Conservation (phyloP, 2,113 vertebrate species). For the Puffinus mauretanicus region DNA sequence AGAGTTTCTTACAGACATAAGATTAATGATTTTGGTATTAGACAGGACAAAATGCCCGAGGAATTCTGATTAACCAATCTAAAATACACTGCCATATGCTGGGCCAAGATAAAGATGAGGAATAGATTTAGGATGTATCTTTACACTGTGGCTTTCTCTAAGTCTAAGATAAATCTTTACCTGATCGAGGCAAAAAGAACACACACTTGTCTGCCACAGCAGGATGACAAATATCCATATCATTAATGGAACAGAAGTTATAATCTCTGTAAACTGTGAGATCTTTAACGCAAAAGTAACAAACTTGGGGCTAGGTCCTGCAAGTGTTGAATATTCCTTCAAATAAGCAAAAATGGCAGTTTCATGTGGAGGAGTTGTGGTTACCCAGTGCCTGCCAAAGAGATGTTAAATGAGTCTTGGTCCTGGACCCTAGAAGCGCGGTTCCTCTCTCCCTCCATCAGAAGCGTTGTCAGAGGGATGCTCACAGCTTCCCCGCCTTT, state of each 20-base stretch:
- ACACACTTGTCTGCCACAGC: neutral
- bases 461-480: neutral
- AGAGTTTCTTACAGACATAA: neutral
- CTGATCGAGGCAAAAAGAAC: neutral
- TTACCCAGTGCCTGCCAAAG: neutral
- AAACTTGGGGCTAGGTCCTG: neutral
- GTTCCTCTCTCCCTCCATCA: neutral
- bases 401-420: neutral
- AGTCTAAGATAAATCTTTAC: neutral
- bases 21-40: neutral
- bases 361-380: neutral
- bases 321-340: neutral
- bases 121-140: neutral
- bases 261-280: neutral
- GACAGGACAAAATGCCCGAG: neutral
- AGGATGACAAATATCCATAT: neutral
- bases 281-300: neutral
- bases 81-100: neutral
- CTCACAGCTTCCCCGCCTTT: neutral
- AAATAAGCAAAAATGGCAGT: neutral
- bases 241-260: neutral
- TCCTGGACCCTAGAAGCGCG: neutral
- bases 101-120: constrained; percentile 34
- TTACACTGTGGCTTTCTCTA: neutral
- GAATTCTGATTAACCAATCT: constrained; percentile 19